Conservation (phyloP, 2,113 vertebrate genomes). For the Chionodraco myersi region DNA sequence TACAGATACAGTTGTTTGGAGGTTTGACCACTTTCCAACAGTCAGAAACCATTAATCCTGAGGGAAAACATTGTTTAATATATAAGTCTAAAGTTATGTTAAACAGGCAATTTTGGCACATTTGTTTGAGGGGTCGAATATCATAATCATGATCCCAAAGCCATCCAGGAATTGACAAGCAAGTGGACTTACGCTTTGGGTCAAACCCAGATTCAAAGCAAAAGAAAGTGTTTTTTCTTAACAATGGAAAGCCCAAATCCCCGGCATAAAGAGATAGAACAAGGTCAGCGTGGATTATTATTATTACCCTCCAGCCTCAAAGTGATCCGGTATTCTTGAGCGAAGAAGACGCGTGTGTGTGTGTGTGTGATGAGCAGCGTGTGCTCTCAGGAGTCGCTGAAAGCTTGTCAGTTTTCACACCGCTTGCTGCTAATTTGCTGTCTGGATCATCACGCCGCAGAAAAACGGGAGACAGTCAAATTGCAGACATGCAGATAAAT, state of each 20-base stretch:
- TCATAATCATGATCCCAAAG: too few species aligned
- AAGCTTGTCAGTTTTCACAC: slow-evolving; percentile 38
- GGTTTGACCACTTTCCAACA: too few species aligned
- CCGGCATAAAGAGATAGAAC: background rate
- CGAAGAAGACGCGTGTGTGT: slow-evolving; percentile 14
- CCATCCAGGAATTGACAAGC: too few species aligned
- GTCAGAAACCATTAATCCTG: too few species aligned
- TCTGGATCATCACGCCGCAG: slow-evolving; percentile 42
- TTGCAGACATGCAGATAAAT: slow-evolving; percentile 12
- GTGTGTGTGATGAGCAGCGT: slow-evolving; percentile 32
- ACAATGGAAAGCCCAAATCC: background rate
- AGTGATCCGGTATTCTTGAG: slow-evolving; percentile 17
- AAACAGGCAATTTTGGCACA: too few species aligned
- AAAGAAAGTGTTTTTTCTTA: background rate
- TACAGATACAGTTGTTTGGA: too few species aligned
- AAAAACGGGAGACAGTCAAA: slow-evolving; percentile 28
- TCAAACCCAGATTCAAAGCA: background rate
- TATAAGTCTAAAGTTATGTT: too few species aligned
- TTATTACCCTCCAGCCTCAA: slow-evolving; percentile 18
- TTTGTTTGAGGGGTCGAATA: too few species aligned
- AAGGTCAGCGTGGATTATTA: slow-evolving; percentile 20
- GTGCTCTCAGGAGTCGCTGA: slow-evolving; percentile 30
- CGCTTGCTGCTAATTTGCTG: slow-evolving; percentile 54
- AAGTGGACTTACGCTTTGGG: too few species aligned
- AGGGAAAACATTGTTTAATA: too few species aligned